Conservation (phyloP, 2,113 vertebrate species). For the Saguinus imperator region DNA sequence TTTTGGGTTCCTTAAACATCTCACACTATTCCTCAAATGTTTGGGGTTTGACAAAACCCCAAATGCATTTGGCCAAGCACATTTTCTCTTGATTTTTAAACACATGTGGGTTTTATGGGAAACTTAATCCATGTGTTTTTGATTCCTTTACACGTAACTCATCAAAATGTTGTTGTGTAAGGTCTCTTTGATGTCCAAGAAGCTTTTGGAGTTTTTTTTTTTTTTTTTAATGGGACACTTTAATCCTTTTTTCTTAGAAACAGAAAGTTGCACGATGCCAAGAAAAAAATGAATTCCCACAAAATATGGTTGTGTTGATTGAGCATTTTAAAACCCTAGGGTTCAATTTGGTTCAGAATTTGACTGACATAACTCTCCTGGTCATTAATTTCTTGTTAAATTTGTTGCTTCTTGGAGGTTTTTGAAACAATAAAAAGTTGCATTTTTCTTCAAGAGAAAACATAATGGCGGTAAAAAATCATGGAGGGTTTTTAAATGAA, state of each 20-base stretch:
- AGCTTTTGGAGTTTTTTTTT: conserved; percentile 68
- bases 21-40: conserved; percentile 82
- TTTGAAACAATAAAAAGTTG: conserved; percentile 44
- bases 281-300: conserved; percentile 64
- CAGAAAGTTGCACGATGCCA: conserved; percentile 78
- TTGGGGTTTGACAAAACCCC: conserved; percentile 81
- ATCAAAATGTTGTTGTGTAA: conserved; percentile 83
- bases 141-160: conserved; percentile 82
- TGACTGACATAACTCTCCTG: conserved; percentile 39
- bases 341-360: conserved; percentile 51
- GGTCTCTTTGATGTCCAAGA: conserved; percentile 80
- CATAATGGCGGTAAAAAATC: conserved; percentile 27
- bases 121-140: conserved; percentile 83
- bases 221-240: conserved; percentile 71
- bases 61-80: conserved; percentile 78
- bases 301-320: conserved; percentile 58
- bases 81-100: conserved; percentile 81
- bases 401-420: conserved; percentile 48
- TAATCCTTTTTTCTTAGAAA: conserved; percentile 82
- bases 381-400: conserved; percentile 58
- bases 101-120: conserved; percentile 83
- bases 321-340: conserved; percentile 46
- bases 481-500: conserved; percentile 36
- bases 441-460: conserved; percentile 25
- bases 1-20: conserved; percentile 79